Base-by-base conservation (phyloP, 2,888 invertebrate genomes). In the Andrena dorsata region DNA sequence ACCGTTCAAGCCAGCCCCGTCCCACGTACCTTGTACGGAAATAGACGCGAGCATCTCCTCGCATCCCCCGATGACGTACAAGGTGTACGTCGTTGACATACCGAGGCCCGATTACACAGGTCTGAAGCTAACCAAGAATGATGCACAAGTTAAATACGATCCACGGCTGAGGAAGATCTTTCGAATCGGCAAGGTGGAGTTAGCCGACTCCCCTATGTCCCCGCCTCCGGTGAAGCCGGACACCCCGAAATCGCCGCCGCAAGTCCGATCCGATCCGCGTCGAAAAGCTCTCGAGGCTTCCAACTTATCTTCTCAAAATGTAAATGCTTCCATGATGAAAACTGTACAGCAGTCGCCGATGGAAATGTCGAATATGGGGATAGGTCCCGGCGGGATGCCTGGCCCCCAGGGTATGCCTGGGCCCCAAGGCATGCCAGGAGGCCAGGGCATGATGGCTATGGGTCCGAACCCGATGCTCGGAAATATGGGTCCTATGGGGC, bases 11-110 rank as follows among this genome's bases (percentile, higher is more conserved):
- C 96, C 97, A 8, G 96, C 97, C 65, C 96, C 97, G n/a, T 96
- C 97, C 88, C 97, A 97, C 92, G 96, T 96, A 16, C 97, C 98
- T 0, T 98, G 98, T 32, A 97, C 96, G 0, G 98, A 98, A 94
- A 98, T 98, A 82, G 97, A 98, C 91, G 98, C 97, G 8, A 97
- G 97, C 51, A 95, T 97, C 61, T 96, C 96, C 70, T 96, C 97
- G 58, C 98, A 98, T 92, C 96, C 96, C 0, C 97, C 97, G 0
- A 96, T 98, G 70, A 88, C 94, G 0, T 98, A 97, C 95, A 96
- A 96, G 92, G 94, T 96, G 6, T 91, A 93, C 58, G 90, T 94
- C 16, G 93, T 97, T 73, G 96, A 96, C 76, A 96, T 97, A 90
- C 97, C 97, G 0, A 95, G 96, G 53, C 96, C 97, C 0, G 96